A percentile compares a stretch with the other conserved stretches of the same genome.
Conservation (phyloP, 2,797 vertebrate species). For the Cyclopterus lumpus region DNA sequence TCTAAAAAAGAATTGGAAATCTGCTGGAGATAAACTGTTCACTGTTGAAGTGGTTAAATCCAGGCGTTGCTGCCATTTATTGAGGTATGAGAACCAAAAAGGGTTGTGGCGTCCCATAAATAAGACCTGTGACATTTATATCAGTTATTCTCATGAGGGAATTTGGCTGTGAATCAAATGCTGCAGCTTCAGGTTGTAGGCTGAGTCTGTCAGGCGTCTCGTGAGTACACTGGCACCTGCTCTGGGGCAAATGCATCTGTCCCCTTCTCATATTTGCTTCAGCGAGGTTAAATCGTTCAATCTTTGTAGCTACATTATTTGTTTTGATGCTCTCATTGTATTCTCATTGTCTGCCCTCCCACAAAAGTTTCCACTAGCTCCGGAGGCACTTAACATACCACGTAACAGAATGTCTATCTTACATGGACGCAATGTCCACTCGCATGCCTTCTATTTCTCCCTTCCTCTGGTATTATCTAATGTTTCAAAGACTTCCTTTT, state of each 20-base stretch:
- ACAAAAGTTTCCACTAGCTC: slow-evolving; percentile 29
- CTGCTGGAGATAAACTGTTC: slow-evolving; percentile 12
- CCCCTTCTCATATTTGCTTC: slow-evolving; percentile 24
- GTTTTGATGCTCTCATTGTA: slow-evolving; percentile 36
- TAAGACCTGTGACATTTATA: slow-evolving; percentile 8
- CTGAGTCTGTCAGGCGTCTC: not conserved
- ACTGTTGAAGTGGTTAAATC: slow-evolving; percentile 22
- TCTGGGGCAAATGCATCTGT: slow-evolving; percentile 12
- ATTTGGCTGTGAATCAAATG: not conserved
- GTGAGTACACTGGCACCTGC: slow-evolving; percentile 26
- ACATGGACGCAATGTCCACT: slow-evolving; percentile 64
- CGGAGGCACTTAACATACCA: slow-evolving; percentile 71
- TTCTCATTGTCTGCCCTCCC: slow-evolving; percentile 31
- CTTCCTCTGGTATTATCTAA: slow-evolving; percentile 81
- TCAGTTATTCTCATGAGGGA: not conserved
- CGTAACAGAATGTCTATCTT: slow-evolving; percentile 59
- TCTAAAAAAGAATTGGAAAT: slow-evolving; percentile 20
- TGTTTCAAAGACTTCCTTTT: slow-evolving; percentile 85
- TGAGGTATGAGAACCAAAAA: slow-evolving; percentile 7
- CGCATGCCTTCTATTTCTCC: slow-evolving; percentile 66
- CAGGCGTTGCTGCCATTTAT: not conserved
- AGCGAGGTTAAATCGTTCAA: slow-evolving; percentile 14
- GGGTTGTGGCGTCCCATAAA: slow-evolving; percentile 5
- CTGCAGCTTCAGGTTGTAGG: not conserved
- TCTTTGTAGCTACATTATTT: slow-evolving; percentile 23